A percentile compares a stretch with the other conserved stretches of the same genome.
phyloP scores from a whole-genome alignment of 2,797 vertebrate species.

The Typhlichthys subterraneus region DNA sequence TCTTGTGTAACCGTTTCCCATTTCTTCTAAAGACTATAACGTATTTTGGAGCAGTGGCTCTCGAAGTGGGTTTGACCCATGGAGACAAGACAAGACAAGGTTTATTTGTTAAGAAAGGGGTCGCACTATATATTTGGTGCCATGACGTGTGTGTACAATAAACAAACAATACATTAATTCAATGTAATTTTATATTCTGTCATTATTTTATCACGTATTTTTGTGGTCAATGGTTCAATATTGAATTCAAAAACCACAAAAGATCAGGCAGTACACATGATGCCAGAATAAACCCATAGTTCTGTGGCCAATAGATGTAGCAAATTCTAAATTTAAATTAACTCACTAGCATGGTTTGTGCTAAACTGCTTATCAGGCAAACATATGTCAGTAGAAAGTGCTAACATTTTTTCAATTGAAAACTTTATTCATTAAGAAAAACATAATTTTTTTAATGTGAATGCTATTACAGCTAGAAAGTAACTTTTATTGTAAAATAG shows the following conservation, averaged over 20 bases:
- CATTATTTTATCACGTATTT: no score
- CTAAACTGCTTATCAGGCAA: neutral
- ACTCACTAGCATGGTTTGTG: neutral
- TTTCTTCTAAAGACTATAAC: neutral
- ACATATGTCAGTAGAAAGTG: neutral
- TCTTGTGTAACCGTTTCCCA: constrained; percentile 17
- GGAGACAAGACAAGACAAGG: no score
- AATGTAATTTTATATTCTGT: no score
- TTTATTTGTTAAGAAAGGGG: no score
- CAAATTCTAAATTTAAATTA: neutral
- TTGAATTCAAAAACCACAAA: no score
- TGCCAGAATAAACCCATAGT: no score
- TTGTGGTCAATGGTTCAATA: no score
- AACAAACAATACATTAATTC: no score
- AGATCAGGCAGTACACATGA: no score
- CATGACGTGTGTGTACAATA: no score
- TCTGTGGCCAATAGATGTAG: neutral
- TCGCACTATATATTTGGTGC: no score
- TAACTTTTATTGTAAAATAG: neutral
- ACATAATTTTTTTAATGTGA: neutral
- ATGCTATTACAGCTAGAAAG: neutral
- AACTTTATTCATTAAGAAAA: neutral
- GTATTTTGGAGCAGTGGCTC: neutral
- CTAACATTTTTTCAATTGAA: neutral
- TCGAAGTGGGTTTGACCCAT: neutral